Evolutionary conservation across 2,797 vertebrate species (phyloP), one percentile per base, ranked within the genome.

Genomic region (Karalla daura): DNA sequence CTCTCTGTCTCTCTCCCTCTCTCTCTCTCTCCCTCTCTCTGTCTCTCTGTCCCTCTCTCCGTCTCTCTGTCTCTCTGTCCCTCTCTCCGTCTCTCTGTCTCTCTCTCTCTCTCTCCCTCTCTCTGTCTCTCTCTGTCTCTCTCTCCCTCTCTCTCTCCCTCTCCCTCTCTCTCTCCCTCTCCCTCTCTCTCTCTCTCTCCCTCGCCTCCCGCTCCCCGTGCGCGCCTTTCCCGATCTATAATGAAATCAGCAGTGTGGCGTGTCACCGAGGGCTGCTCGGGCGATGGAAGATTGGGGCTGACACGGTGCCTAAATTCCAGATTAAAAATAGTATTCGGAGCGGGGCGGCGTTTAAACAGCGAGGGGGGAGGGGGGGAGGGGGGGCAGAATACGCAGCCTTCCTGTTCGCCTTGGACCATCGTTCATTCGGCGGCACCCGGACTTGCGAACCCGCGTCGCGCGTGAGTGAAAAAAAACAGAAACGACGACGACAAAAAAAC

Each of bases 191-290:
- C 36, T 3, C 36, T 4, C 28, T 8, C 32, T 9, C n/a, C n/a
- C 5, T 51, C 17, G 30, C 14, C 56, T 40, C 49, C 39, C 45
- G 32, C 33, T 33, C 28, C 28, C 27, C 49, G 32, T 71, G 66
- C 67, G 76, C 72, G 74, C 80, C 77, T 76, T 81, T 80, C 70
- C 59, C 82, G 43, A 92, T 91, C 89, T 89, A 89, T 91, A 92
- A 92, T 92, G 86, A 86, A 89, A 91, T 90, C 87, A 87, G 85
- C 54, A 63, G 55, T 56, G 74, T 84, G 84, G 69, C 51, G 65
- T 74, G 70, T 68, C 58, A 84, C 76, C 69, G 77, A 84, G 64
- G 70, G 76, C 82, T 80, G 76, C 7, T 69, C 36, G 76, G n/a
- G 63, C 25, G 84, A 87, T 85, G 74, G 76, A 35, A 86, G 84